Evolutionary conservation across 2,888 invertebrate species (phyloP).

Genomic region (Ashinkailepas kermadecensis): DNA sequence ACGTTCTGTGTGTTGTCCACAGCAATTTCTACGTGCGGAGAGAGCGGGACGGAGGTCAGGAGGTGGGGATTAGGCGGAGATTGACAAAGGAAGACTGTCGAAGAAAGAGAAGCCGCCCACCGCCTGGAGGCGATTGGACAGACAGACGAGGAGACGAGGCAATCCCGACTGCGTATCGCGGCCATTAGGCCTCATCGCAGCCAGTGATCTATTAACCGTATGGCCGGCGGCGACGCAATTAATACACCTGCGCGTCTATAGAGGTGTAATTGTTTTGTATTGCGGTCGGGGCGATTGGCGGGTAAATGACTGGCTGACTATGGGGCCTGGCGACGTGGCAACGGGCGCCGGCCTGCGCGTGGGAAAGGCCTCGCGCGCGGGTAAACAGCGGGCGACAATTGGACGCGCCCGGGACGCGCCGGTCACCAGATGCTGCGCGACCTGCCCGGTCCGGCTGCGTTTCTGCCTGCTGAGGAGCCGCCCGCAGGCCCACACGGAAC

Average conservation of each 20-base stretch:
- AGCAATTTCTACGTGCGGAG: too few species aligned
- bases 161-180: background rate
- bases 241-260: background rate
- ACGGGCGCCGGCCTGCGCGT: background rate
- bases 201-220: slow-evolving; percentile 1
- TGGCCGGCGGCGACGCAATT: slow-evolving; percentile 6
- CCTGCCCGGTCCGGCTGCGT: too few species aligned
- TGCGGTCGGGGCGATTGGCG: background rate
- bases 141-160: too few species aligned
- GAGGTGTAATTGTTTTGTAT: slow-evolving; percentile 20
- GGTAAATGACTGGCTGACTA: background rate
- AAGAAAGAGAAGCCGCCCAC: background rate
- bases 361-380: background rate
- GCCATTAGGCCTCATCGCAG: background rate
- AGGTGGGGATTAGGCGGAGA: background rate
- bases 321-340: background rate
- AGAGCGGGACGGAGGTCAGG: too few species aligned
- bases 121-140: background rate
- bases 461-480: too few species aligned
- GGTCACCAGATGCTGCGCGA: too few species aligned
- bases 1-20: too few species aligned
- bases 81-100: background rate
- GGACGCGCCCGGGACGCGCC: background rate
- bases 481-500: too few species aligned
- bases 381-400: background rate